Percentiles rank a stretch among this genome's conserved stretches.
phyloP scores from a whole-genome alignment of 2,797 vertebrate species.

The Sebastes minor region DNA sequence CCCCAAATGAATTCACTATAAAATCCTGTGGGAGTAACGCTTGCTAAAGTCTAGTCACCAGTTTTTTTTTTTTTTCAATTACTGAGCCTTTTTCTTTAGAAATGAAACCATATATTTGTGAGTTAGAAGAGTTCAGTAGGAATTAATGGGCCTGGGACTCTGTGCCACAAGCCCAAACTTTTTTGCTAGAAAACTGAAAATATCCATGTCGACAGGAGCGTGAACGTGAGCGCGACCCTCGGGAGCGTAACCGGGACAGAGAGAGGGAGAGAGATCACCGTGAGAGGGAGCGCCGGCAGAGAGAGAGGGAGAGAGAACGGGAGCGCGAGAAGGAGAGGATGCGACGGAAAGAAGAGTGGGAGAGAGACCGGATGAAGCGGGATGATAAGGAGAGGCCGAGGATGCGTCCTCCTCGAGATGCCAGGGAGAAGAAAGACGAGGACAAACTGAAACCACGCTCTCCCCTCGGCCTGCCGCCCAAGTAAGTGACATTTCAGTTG shows the following conservation, averaged over 20 bases:
- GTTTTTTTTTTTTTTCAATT: background rate
- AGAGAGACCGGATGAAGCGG: constrained; percentile 81
- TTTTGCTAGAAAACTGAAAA: background rate
- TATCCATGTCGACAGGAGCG: constrained; percentile 77
- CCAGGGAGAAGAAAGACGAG: constrained; percentile 89
- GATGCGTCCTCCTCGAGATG: constrained; percentile 80
- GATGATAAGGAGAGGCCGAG: constrained; percentile 83
- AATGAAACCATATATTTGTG: background rate
- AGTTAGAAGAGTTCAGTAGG: background rate
- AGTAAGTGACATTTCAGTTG: constrained; percentile 75
- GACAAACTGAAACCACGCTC: constrained; percentile 92
- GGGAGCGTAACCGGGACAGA: constrained; percentile 87
- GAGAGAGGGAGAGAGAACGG: constrained; percentile 84
- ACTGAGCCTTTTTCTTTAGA: background rate
- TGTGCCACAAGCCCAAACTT: background rate
- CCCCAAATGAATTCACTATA: background rate
- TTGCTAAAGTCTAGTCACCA: no score
- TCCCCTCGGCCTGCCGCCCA: constrained; percentile 83
- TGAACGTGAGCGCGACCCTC: constrained; percentile 85
- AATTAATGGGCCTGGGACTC: background rate
- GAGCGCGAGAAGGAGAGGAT: constrained; percentile 91
- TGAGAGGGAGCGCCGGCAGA: constrained; percentile 87
- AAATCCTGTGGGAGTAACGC: background rate
- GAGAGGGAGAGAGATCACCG: constrained; percentile 92
- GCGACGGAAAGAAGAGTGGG: constrained; percentile 88